Conservation (phyloP, 1,140 invertebrate genomes). For the Belonocnema kinseyi region DNA sequence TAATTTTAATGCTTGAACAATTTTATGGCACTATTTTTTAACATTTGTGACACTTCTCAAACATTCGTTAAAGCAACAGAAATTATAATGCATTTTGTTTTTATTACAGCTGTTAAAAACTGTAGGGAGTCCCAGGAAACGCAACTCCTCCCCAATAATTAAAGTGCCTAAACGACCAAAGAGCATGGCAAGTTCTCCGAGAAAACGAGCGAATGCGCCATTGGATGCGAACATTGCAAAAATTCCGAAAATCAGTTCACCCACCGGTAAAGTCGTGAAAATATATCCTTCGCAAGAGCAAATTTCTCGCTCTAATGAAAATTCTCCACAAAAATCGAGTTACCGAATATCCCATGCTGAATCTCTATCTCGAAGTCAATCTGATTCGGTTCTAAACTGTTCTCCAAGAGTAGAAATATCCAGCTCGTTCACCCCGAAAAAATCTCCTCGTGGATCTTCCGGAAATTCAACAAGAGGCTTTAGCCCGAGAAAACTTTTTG, state of each 20-base stretch:
- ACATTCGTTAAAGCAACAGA: no score
- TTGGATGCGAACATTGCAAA: background rate
- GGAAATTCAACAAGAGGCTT: background rate
- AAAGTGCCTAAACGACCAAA: background rate
- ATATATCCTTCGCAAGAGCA: background rate
- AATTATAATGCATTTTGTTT: no score
- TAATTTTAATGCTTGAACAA: no score
- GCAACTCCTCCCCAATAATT: background rate
- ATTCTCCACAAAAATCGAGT: background rate
- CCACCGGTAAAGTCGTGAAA: background rate
- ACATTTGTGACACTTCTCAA: no score
- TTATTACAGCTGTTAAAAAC: no score
- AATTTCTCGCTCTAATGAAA: background rate
- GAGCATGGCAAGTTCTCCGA: background rate
- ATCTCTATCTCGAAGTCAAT: background rate
- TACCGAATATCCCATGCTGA: background rate
- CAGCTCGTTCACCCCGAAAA: background rate
- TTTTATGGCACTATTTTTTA: no score
- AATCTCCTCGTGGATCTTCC: background rate
- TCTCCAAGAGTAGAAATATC: no score
- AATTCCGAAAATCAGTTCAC: background rate
- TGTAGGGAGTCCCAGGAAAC: no score
- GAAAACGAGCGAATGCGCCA: background rate
- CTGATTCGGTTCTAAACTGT: background rate
- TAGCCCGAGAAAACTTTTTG: slow-evolving; percentile 44